Base-by-base conservation (phyloP, 2,888 invertebrate species). In the Prosopocoilus inquinatus region DNA sequence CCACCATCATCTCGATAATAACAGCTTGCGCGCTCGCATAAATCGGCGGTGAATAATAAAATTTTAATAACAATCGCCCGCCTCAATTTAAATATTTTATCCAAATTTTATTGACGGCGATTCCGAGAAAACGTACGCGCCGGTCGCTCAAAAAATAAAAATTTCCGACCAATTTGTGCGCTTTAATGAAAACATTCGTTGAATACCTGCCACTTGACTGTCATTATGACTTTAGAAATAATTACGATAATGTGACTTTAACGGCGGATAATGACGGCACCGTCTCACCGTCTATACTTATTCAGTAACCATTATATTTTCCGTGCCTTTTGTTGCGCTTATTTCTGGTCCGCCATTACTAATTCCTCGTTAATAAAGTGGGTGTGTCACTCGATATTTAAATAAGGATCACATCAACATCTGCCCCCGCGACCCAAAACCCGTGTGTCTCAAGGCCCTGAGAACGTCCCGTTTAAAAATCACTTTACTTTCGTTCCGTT, bases 191-290 rank as follows among this genome's bases (percentile, higher is more conserved):
- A 16, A 50, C 34, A 33, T 12, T 15, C 33, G 13, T 47, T 34
- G 44, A 28, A 38, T 39, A 45, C 33, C 50, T 45, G 34, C 50
- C 50, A 50, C 50, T 45, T 16, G 38, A 45, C 46, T 44, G 38
- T 50, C 45, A 55, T 55, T 55, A 55, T 46, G 44, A 45, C 36
- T 45, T 55, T 46, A 46, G 36, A 45, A 43, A 39, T 50, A 50
- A 55, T 55, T 48, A 50, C 28, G 38, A 50, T 55, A 50, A 55
- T 39, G 16, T 9, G 45, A 36, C 46, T 28, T 36, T 16, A 49
- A 34, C 35, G 47, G 28, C 12, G 35, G 47, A 41, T 47, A 53
- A 53, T 47, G 47, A 53, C 47, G 47, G 41, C 33, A 34, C 28
- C 32, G 11, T 28, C 33, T 4, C n/a, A n/a, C 8, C 11, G 13